A percentile compares a stretch with the other conserved stretches of the same genome.
Conservation (phyloP, 1,140 invertebrate species). For the Argopecten irradians region DNA sequence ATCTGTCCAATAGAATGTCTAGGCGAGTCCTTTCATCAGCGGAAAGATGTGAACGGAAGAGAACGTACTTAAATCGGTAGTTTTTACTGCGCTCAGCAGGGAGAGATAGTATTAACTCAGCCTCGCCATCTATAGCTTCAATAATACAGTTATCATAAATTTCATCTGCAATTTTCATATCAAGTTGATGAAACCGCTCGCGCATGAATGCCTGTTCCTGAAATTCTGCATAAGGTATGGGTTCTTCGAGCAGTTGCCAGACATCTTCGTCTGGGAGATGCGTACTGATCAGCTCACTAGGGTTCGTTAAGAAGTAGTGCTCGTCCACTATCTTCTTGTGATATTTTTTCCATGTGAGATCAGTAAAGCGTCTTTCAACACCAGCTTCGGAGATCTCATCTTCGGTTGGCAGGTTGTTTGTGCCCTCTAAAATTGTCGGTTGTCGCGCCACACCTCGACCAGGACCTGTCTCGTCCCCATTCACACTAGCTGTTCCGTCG, state of each 20-base stretch:
- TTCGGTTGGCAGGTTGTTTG: neutral
- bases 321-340: conserved; percentile 68
- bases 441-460: neutral
- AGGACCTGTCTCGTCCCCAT: neutral
- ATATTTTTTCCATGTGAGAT: conserved; percentile 26
- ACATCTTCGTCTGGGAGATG: conserved; percentile 77
- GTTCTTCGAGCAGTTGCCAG: conserved; percentile 60
- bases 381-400: neutral
- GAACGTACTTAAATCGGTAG: conserved; percentile 51
- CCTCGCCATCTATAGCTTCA: conserved; percentile 46
- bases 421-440: neutral
- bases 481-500: neutral
- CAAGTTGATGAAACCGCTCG: conserved; percentile 58
- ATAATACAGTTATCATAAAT: conserved; percentile 43
- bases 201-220: conserved; percentile 55
- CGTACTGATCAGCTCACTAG: conserved; percentile 77
- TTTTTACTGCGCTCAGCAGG: conserved; percentile 37
- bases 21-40: conserved; percentile 18
- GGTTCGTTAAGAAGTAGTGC: conserved; percentile 79
- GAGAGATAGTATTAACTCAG: conserved; percentile 50
- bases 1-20: conserved; percentile 39
- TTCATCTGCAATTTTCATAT: conserved; percentile 44
- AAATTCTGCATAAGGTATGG: conserved; percentile 53
- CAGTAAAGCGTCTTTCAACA: neutral
- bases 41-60: neutral